A percentile compares a stretch with the other conserved stretches of the same genome.
Conservation (phyloP, 2,113 vertebrate species). For the Chaetodon auriga region DNA sequence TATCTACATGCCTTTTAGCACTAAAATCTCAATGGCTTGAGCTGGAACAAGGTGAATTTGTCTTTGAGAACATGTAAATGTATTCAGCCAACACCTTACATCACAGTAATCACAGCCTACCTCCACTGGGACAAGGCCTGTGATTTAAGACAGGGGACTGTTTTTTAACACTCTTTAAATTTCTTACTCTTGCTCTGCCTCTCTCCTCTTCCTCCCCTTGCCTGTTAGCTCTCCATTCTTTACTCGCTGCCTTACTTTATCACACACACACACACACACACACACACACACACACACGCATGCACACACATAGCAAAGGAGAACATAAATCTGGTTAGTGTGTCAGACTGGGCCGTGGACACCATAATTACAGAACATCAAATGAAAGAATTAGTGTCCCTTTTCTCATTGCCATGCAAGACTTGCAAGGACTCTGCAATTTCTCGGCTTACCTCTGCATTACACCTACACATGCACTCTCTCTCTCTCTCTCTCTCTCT, state of each 20-base stretch:
- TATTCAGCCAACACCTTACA: slow-evolving; percentile 74
- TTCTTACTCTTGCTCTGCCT: slow-evolving; percentile 56
- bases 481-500: background rate
- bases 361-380: slow-evolving; percentile 83
- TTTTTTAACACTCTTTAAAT: slow-evolving; percentile 77
- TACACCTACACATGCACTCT: slow-evolving; percentile 38
- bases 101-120: slow-evolving; percentile 73
- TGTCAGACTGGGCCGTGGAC: slow-evolving; percentile 62
- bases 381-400: slow-evolving; percentile 83
- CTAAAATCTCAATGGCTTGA: slow-evolving; percentile 42
- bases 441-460: slow-evolving; percentile 60
- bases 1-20: slow-evolving; percentile 22
- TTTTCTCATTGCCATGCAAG: slow-evolving; percentile 77
- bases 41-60: slow-evolving; percentile 70
- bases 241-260: slow-evolving; percentile 47
- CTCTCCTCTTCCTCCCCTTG: slow-evolving; percentile 23
- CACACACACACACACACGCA: slow-evolving; percentile 44
- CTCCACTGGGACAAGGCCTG: slow-evolving; percentile 59
- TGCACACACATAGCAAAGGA: slow-evolving; percentile 34
- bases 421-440: slow-evolving; percentile 69
- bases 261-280: slow-evolving; percentile 14
- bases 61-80: slow-evolving; percentile 77
- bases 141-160: slow-evolving; percentile 75
- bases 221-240: slow-evolving; percentile 38
- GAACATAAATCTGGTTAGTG: slow-evolving; percentile 78